phyloP scores from a whole-genome alignment of 2,113 vertebrate genomes.

The Malurus elegans region DNA sequence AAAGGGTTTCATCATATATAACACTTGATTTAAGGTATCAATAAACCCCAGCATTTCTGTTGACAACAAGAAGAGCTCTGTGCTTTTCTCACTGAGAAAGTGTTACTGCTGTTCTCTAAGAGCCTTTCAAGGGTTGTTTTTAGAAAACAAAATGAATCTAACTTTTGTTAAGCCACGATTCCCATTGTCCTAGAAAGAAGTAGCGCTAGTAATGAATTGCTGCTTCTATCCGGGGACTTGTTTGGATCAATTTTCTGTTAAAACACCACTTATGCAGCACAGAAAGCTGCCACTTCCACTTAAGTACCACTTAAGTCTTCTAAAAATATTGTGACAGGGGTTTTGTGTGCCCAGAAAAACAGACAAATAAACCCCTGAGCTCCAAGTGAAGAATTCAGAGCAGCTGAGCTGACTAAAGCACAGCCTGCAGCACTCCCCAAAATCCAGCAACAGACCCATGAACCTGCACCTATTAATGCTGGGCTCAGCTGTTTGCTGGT shows the following conservation, averaged over 20 bases:
- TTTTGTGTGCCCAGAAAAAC: background rate
- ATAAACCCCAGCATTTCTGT: background rate
- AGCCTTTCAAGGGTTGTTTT: background rate
- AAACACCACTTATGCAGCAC: background rate
- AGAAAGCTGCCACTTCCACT: background rate
- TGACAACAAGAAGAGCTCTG: background rate
- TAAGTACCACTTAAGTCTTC: background rate
- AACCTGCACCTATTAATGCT: fast-evolving
- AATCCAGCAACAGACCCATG: background rate
- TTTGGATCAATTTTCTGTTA: background rate
- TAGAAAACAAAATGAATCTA: background rate
- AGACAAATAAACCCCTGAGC: background rate
- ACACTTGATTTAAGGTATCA: background rate
- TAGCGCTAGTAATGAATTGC: background rate
- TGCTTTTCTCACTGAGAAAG: background rate
- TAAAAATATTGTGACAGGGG: background rate
- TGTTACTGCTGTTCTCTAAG: background rate
- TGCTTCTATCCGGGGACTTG: background rate
- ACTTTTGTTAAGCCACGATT: background rate
- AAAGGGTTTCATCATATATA: background rate
- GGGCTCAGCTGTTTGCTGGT: background rate
- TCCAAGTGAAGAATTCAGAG: background rate
- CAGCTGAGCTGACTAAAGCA: background rate
- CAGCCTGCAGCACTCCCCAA: background rate
- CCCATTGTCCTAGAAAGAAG: background rate